Conservation (phyloP, 2,113 vertebrate genomes). For the Xenopus laevis region DNA sequence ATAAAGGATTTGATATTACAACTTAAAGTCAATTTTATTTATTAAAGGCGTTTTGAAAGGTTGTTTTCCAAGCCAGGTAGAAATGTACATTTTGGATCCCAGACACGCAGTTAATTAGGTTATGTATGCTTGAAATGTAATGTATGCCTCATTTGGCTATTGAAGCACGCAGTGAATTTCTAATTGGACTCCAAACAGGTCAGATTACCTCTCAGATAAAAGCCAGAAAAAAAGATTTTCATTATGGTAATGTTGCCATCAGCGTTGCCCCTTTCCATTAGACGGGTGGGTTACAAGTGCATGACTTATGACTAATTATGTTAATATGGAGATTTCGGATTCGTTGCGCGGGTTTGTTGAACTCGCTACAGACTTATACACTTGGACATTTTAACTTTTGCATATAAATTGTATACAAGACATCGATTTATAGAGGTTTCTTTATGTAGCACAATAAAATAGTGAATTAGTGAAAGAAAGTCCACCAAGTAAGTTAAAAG, state of each 20-base stretch:
- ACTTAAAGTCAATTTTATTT: no score
- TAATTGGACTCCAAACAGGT: background rate
- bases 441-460: no score
- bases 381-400: no score
- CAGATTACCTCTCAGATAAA: constrained; percentile 1
- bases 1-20: no score
- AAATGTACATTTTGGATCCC: background rate
- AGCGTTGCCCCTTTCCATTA: background rate
- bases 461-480: no score
- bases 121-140: background rate
- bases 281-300: background rate
- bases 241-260: background rate
- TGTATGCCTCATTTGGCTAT: constrained; percentile 8
- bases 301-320: constrained; percentile 1
- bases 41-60: no score
- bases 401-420: no score
- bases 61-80: no score
- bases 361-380: no score
- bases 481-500: no score
- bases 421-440: no score
- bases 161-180: background rate
- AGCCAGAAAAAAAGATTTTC: background rate
- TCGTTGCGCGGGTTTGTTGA: no score
- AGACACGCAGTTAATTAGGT: background rate
- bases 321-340: background rate